Evolutionary conservation across 92 coral and sea anemone genomes (phyloP).

Genomic region (Zoanthus gigantus): DNA sequence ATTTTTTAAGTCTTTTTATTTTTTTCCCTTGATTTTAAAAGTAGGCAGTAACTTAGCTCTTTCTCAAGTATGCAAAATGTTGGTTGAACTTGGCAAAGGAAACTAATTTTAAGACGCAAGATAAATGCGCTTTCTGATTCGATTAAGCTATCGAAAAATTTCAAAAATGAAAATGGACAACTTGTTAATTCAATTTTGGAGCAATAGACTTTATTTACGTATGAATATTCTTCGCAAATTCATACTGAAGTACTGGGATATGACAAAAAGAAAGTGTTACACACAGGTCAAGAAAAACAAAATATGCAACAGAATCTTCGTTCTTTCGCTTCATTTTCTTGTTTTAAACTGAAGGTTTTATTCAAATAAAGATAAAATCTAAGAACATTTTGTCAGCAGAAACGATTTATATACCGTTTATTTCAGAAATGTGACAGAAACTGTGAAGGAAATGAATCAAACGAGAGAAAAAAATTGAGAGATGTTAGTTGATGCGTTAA

Average conservation of each 20-base stretch:
- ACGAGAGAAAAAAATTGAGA: constrained; percentile 24
- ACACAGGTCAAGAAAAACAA: constrained; percentile 46
- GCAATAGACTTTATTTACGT: neutral
- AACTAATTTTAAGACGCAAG: neutral
- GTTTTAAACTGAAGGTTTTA: neutral
- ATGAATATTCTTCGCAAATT: constrained; percentile 26
- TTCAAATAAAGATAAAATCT: neutral
- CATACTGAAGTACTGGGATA: constrained; percentile 14
- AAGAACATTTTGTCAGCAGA: neutral
- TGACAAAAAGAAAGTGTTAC: constrained; percentile 42
- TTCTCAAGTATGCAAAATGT: constrained; percentile 59
- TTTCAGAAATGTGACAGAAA: neutral
- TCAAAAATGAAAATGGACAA: constrained; percentile 11
- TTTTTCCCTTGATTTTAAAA: constrained; percentile 85
- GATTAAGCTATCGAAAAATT: neutral
- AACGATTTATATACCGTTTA: neutral
- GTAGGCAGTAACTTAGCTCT: constrained; percentile 80
- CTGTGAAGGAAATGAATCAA: neutral
- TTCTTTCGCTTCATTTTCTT: constrained; percentile 16
- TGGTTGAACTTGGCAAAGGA: constrained; percentile 45
- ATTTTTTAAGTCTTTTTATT: constrained; percentile 28
- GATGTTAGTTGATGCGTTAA: constrained; percentile 47
- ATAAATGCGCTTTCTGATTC: constrained; percentile 17
- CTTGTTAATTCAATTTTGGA: neutral
- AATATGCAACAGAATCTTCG: constrained; percentile 49